Conservation (phyloP, 2,113 vertebrate genomes). For the Ciconia stormi region DNA sequence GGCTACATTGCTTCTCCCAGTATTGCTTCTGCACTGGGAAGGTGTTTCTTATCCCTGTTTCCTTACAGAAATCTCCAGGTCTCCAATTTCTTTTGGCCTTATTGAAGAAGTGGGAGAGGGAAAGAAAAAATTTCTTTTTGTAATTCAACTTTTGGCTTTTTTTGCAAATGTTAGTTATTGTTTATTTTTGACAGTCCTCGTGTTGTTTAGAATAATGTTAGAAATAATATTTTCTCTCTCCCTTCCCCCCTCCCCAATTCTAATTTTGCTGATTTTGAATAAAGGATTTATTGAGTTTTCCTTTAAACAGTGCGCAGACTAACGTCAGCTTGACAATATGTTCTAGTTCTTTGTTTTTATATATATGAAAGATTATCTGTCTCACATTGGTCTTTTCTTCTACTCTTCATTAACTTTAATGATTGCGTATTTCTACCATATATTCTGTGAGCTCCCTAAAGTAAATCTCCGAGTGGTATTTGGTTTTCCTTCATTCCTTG, state of each 20-base stretch:
- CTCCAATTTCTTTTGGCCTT: neutral
- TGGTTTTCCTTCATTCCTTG: neutral
- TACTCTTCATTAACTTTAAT: neutral
- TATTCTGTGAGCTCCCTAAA: neutral
- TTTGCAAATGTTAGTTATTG: neutral
- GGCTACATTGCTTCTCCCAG: neutral
- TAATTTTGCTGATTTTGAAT: neutral
- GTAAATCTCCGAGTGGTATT: neutral
- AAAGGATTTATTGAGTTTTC: neutral
- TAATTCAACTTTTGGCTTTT: neutral
- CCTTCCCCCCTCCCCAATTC: accelerated
- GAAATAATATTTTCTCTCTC: neutral
- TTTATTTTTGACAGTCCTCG: neutral
- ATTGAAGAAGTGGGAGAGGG: neutral
- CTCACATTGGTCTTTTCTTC: neutral
- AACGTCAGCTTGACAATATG: neutral
- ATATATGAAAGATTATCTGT: neutral
- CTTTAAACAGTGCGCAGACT: neutral
- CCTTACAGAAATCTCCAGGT: neutral
- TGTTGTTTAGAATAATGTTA: neutral
- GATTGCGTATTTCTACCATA: neutral
- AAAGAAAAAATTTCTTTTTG: neutral
- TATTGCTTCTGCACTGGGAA: neutral
- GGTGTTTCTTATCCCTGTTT: neutral
- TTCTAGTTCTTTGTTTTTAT: neutral